Evolutionary conservation across 2,113 vertebrate genomes (phyloP), one percentile per base, ranked within the genome.

Genomic region (Pycnonotus jocosus): DNA sequence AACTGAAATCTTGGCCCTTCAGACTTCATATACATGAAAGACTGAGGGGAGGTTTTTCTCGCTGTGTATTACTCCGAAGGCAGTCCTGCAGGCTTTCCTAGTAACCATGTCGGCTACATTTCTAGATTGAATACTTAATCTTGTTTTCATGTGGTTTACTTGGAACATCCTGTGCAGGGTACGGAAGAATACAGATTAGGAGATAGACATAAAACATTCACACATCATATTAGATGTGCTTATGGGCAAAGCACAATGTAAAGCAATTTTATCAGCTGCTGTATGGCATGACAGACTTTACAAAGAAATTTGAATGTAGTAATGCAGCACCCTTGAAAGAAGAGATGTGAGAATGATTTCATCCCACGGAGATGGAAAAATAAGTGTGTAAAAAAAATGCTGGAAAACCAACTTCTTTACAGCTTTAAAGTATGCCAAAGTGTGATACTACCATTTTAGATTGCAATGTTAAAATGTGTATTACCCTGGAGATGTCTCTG

Each of bases 91-190:
- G 81, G 81, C 90, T 92, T 92, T 88, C 44, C 68, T 74, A 28
- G 71, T 85, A 68, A 80, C 69, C 38, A 42, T 20, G 90, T 93
- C 87, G 90, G 89, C 78, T 74, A 0, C 7, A 20, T 88, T 94
- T 83, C 64, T 90, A 74, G 68, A 73, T 90, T 90, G 92, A 92
- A 83, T 71, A 57, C 51, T 86, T 90, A 88, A 94, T 96, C 93
- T 95, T 93, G 76, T 96, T 96, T 95, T 90, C 74, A 30, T 92
- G 92, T 96, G 72, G 88, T 86, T 94, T 88, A 73, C 85, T 94
- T 93, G 74, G 71, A 96, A 93, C 94, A 96, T 88, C 74, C 93
- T 93, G 68, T 83, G 62, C 38, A 47, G 7, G 22, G 31, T 92
- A 54, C 93, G 82, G 78, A 86, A 81, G 85, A 95, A 93, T 86